Conservation (phyloP, 2,888 invertebrate species). For the Cataglyphis albicans region DNA sequence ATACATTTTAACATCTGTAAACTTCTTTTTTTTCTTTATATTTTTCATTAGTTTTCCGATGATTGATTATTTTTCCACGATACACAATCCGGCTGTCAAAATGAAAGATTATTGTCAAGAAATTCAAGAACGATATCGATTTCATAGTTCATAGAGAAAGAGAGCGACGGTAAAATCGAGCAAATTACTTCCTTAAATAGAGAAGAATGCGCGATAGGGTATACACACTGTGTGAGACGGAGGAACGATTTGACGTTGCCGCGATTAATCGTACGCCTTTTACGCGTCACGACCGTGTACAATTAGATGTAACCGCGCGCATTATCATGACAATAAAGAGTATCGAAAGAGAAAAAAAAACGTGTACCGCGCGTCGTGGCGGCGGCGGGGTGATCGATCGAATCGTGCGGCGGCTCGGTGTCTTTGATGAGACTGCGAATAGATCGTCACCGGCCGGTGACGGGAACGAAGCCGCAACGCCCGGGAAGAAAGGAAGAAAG, state of each 20-base stretch:
- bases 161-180: constrained; percentile 2
- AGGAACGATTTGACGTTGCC: constrained; percentile 33
- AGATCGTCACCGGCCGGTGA: constrained; percentile 61
- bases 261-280: constrained; percentile 43
- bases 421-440: constrained; percentile 70
- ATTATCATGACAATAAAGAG: constrained; percentile 69
- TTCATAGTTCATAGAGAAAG: neutral
- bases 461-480: constrained; percentile 33
- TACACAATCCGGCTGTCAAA: neutral
- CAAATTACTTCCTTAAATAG: constrained; percentile 20
- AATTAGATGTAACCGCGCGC: constrained; percentile 66
- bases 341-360: constrained; percentile 34
- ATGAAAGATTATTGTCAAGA: neutral
- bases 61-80: neutral
- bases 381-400: constrained; percentile 61
- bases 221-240: neutral
- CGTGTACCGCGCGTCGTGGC: constrained; percentile 43
- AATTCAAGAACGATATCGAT: neutral
- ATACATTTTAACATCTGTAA: neutral
- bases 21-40: neutral
- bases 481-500: constrained; percentile 51
- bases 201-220: constrained; percentile 3
- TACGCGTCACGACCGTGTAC: constrained; percentile 35
- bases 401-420: constrained; percentile 53
- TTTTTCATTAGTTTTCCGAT: neutral